phyloP scores from a whole-genome alignment of 1,140 invertebrate species.

The Limonius californicus region DNA sequence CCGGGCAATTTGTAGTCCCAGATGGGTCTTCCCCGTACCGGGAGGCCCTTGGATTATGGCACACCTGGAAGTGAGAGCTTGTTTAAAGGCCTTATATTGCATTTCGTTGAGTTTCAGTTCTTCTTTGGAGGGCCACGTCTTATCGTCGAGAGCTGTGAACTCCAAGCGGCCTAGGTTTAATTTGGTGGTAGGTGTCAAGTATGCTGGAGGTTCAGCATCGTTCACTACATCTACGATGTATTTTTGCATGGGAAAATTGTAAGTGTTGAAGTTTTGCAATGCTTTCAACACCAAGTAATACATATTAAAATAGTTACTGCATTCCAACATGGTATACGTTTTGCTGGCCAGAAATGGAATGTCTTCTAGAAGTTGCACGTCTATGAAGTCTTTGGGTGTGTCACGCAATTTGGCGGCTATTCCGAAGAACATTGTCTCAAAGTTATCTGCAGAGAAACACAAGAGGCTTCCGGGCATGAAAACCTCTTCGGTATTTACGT shows the following conservation, averaged over 20 bases:
- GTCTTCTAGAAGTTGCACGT: too few species aligned
- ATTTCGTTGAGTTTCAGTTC: constrained; percentile 53
- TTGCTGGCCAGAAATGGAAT: too few species aligned
- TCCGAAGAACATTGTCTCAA: too few species aligned
- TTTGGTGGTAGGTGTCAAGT: constrained; percentile 20
- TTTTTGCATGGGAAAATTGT: constrained; percentile 59
- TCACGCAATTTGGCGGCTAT: too few species aligned
- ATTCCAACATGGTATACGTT: too few species aligned
- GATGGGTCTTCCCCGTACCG: constrained; percentile 75
- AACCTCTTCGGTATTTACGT: too few species aligned
- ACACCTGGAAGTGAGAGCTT: constrained; percentile 60
- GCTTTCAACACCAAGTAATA: constrained; percentile 61
- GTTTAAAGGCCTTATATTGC: constrained; percentile 57
- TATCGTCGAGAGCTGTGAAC: neutral
- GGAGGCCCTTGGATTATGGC: constrained; percentile 77
- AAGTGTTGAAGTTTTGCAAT: constrained; percentile 52
- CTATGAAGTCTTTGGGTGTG: too few species aligned
- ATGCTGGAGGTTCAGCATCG: constrained; percentile 27
- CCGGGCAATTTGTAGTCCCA: constrained; percentile 65
- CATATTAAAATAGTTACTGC: constrained; percentile 68
- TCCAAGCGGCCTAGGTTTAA: neutral
- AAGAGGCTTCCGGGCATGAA: too few species aligned
- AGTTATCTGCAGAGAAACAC: too few species aligned
- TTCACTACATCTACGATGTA: constrained; percentile 54
- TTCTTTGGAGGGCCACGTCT: constrained; percentile 46